Evolutionary conservation across 2,888 invertebrate genomes (phyloP).

Genomic region (Drosophila nigricruria): DNA sequence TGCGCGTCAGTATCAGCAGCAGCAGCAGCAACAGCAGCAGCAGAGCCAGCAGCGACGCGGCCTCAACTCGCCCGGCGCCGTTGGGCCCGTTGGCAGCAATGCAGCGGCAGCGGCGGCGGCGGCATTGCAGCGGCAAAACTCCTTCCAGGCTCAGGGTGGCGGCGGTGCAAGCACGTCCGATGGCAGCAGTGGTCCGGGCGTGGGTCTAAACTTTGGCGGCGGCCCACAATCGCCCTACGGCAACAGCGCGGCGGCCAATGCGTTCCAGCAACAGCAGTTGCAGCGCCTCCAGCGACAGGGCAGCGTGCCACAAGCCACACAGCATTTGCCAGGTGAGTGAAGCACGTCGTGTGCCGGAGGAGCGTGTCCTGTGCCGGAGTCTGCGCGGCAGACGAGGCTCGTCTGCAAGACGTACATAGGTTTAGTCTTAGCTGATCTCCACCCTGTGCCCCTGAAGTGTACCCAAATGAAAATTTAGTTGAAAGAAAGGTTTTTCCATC

Average conservation of each 20-base stretch:
- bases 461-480: neutral
- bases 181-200: conserved; percentile 58
- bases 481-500: neutral
- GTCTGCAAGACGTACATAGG: neutral
- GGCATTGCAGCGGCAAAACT: conserved; percentile 83
- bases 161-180: conserved; percentile 59
- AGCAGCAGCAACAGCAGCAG: conserved; percentile 67
- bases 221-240: conserved; percentile 82
- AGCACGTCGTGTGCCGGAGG: neutral
- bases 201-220: conserved; percentile 26
- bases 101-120: conserved; percentile 41
- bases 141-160: conserved; percentile 77
- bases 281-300: conserved; percentile 85
- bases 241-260: conserved; percentile 57
- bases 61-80: conserved; percentile 83
- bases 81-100: conserved; percentile 59
- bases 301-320: conserved; percentile 85
- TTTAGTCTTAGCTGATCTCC: conserved; percentile 11
- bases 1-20: conserved; percentile 83
- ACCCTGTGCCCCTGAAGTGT: neutral
- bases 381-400: neutral
- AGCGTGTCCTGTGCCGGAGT: neutral
- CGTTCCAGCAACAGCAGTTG: conserved; percentile 84
- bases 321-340: conserved; percentile 85
- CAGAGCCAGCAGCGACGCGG: conserved; percentile 83